Evolutionary conservation across 2,797 vertebrate species (phyloP).

Genomic region (Eulemur mongoz): DNA sequence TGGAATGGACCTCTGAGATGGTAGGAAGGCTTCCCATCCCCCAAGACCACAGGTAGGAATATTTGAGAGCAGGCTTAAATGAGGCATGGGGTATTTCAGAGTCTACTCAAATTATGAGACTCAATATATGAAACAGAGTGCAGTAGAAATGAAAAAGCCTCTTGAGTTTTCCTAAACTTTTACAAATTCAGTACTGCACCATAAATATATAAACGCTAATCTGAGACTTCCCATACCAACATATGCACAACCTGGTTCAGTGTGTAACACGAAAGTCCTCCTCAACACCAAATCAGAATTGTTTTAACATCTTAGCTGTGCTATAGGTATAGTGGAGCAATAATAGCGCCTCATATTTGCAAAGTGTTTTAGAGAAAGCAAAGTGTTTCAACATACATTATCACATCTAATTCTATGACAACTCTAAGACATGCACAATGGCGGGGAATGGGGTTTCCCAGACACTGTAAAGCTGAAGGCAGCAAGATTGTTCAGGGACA

Average conservation of each 20-base stretch:
- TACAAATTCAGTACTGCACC: neutral
- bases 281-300: neutral
- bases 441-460: neutral
- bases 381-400: neutral
- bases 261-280: neutral
- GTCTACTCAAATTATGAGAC: constrained; percentile 3
- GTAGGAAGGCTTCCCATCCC: neutral
- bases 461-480: neutral
- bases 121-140: neutral
- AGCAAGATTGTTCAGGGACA: neutral
- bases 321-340: neutral
- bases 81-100: neutral
- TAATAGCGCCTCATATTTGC: neutral
- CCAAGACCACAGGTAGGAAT: neutral
- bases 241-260: neutral
- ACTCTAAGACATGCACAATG: neutral
- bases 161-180: neutral
- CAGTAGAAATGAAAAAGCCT: neutral
- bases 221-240: neutral
- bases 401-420: neutral
- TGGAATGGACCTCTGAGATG: neutral
- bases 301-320: neutral
- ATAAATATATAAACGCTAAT: neutral
- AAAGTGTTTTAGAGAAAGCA: neutral
- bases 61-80: neutral